Conservation (phyloP, 2,888 invertebrate genomes). For the Theretra japonica region DNA sequence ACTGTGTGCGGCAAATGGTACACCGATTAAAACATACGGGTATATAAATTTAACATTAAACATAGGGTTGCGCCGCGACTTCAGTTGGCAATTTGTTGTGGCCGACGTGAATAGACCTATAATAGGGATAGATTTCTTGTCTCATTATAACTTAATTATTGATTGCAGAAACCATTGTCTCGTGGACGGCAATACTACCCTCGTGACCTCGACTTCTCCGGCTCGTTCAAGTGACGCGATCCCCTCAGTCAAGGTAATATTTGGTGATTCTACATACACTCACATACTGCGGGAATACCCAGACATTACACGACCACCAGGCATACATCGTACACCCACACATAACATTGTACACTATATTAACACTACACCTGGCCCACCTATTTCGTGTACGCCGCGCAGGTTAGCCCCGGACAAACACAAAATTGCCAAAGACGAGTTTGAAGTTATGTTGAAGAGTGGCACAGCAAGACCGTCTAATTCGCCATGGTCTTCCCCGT, state of each 20-base stretch:
- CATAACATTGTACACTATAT: constrained; percentile 32
- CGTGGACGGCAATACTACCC: neutral
- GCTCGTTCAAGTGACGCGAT: neutral
- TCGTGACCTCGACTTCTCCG: neutral
- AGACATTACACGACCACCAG: constrained; percentile 32
- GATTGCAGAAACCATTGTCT: neutral
- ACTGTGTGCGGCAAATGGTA: constrained; percentile 52
- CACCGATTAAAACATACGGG: constrained; percentile 38
- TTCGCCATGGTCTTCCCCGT: constrained; percentile 29
- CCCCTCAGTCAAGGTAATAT: constrained; percentile 6
- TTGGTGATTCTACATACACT: constrained; percentile 21
- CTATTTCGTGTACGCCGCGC: constrained; percentile 14
- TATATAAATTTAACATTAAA: no score
- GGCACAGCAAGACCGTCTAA: constrained; percentile 29
- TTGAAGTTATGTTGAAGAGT: constrained; percentile 26
- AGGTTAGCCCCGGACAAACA: constrained; percentile 31
- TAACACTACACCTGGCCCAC: constrained; percentile 30
- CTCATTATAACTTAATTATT: no score
- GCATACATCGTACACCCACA: constrained; percentile 5
- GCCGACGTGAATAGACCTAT: no score
- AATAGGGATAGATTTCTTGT: no score
- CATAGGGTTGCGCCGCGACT: no score
- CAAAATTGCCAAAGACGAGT: constrained; percentile 29
- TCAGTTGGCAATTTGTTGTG: no score
- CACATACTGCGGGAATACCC: constrained; percentile 24